phyloP scores from a whole-genome alignment of 2,113 vertebrate species.

The Albula glossodonta region DNA sequence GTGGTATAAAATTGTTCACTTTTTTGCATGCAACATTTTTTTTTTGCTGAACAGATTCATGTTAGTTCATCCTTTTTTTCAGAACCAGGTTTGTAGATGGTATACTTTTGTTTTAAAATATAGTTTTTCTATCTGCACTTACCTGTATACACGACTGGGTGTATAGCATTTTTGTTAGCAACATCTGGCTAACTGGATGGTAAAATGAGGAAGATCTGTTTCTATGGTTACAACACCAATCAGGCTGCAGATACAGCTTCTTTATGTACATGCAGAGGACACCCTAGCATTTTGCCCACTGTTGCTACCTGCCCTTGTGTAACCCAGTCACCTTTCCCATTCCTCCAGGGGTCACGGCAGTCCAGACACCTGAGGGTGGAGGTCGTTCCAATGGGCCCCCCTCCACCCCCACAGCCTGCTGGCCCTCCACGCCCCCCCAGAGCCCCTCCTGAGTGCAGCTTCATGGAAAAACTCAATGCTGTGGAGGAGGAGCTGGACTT shows the following conservation, averaged over 20 bases:
- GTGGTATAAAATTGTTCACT: too few species aligned
- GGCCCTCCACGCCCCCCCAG: conserved; percentile 52
- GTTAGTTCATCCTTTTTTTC: too few species aligned
- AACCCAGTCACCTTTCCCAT: neutral
- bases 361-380: conserved; percentile 69
- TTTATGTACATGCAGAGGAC: too few species aligned
- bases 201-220: too few species aligned
- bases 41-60: too few species aligned
- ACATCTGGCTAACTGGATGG: too few species aligned
- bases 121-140: too few species aligned
- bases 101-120: too few species aligned
- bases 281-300: neutral
- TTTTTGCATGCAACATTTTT: too few species aligned
- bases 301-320: neutral
- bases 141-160: neutral
- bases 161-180: neutral
- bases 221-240: too few species aligned
- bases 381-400: conserved; percentile 87
- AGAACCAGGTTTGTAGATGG: too few species aligned
- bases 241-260: too few species aligned
- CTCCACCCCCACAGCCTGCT: conserved; percentile 71
- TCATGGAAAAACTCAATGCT: conserved; percentile 91
- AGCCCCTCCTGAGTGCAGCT: conserved; percentile 74
- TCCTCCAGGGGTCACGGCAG: conserved; percentile 46
- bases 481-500: conserved; percentile 90